Evolutionary conservation across 2,113 vertebrate species (phyloP).

Genomic region (Eleginops maclovinus): DNA sequence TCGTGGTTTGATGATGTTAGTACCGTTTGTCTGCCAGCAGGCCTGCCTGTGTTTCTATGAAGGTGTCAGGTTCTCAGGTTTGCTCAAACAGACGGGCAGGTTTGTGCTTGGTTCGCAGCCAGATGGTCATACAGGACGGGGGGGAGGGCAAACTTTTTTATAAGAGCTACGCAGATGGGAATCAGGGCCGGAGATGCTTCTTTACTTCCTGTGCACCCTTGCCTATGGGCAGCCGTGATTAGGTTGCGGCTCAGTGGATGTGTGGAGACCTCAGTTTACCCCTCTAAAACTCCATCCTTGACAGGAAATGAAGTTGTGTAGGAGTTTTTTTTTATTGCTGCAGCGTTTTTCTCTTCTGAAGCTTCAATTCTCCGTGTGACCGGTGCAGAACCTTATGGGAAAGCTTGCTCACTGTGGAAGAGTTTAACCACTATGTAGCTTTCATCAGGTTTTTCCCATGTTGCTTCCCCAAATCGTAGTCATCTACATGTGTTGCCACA

Average conservation of each 20-base stretch:
- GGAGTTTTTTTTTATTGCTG: conserved; percentile 21
- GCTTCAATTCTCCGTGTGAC: conserved; percentile 31
- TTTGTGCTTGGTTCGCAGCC: conserved; percentile 52
- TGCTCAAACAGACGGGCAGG: conserved; percentile 59
- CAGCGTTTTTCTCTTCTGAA: neutral
- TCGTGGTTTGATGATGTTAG: conserved; percentile 57
- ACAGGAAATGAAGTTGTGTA: conserved; percentile 27
- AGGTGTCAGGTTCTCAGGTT: conserved; percentile 64
- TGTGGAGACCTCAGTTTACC: conserved; percentile 38
- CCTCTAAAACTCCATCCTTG: conserved; percentile 7
- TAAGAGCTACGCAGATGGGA: conserved; percentile 6
- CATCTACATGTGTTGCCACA: conserved; percentile 34
- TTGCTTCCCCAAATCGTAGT: conserved; percentile 21
- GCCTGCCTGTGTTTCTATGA: conserved; percentile 58
- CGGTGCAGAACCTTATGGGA: conserved; percentile 6
- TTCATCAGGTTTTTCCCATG: conserved; percentile 13
- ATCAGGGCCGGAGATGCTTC: conserved; percentile 12
- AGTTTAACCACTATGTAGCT: neutral
- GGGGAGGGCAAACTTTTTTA: conserved; percentile 1
- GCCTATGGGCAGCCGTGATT: conserved; percentile 3
- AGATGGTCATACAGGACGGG: conserved; percentile 22
- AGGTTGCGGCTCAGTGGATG: conserved; percentile 12
- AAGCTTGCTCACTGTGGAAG: conserved; percentile 17
- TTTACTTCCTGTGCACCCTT: conserved; percentile 39
- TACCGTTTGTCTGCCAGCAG: conserved; percentile 67